These are phyloP conservation scores for Conopomorpha cramerella DNA, from an alignment of 1,140 invertebrate species.

Conservation along the genomic window DNA sequence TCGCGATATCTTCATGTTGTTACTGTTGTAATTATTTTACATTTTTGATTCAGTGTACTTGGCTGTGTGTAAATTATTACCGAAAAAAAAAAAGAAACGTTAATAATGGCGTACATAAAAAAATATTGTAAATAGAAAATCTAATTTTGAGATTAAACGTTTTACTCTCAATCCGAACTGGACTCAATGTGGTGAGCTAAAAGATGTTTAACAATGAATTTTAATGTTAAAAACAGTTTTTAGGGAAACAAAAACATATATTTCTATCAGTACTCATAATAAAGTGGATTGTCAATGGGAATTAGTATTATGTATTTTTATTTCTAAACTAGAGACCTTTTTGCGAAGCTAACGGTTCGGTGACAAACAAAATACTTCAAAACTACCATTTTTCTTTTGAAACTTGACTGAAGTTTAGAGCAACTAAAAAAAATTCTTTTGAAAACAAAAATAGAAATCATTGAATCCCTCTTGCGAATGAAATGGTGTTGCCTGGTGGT, in stretches of 20 bases:
- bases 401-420: too few species aligned
- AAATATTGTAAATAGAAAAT: conserved; percentile 26
- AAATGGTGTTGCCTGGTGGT: too few species aligned
- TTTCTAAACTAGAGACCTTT: conserved; percentile 15
- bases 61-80: conserved; percentile 58
- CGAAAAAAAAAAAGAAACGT: too few species aligned
- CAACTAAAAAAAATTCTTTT: too few species aligned
- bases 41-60: conserved; percentile 55
- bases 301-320: conserved; percentile 25
- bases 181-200: conserved; percentile 35
- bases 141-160: conserved; percentile 39
- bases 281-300: conserved; percentile 48
- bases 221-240: too few species aligned
- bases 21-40: too few species aligned
- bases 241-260: too few species aligned
- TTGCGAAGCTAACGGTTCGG: conserved; percentile 33
- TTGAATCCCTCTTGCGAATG: too few species aligned
- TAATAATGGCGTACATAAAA: conserved; percentile 20
- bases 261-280: conserved; percentile 45
- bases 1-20: too few species aligned
- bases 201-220: too few species aligned
- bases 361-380: conserved; percentile 6
- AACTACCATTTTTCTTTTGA: conserved; percentile 53
- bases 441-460: too few species aligned
- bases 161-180: conserved; percentile 36